Conservation (phyloP, 2,797 vertebrate species). For the Xyrichtys novacula region DNA sequence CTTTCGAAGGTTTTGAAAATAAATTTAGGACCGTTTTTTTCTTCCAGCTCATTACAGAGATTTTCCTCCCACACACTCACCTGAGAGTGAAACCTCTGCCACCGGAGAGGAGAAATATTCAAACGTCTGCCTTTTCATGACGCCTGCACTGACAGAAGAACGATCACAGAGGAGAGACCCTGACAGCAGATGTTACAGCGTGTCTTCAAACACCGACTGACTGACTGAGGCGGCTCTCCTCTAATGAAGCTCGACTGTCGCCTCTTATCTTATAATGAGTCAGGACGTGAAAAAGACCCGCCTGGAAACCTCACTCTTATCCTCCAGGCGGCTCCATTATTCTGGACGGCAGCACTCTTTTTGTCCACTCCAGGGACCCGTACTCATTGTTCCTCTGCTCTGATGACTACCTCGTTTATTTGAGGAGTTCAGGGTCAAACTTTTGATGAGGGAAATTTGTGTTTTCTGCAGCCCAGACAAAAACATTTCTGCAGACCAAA, state of each 20-base stretch:
- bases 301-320: slow-evolving; percentile 4
- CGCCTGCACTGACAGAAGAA: not conserved
- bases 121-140: slow-evolving; percentile 3
- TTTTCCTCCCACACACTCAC: slow-evolving; percentile 30
- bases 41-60: slow-evolving; percentile 33
- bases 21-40: no score
- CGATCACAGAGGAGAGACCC: slow-evolving; percentile 11
- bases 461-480: slow-evolving; percentile 3
- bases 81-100: slow-evolving; percentile 18
- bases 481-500: not conserved
- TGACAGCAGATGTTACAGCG: slow-evolving; percentile 22
- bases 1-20: not conserved
- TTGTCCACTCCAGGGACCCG: slow-evolving; percentile 14
- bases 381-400: not conserved
- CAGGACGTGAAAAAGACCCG: not conserved
- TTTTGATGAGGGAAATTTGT: slow-evolving; percentile 20
- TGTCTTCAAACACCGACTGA: slow-evolving; percentile 19
- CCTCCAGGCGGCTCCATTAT: slow-evolving; percentile 4
- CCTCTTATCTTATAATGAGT: slow-evolving; percentile 13
- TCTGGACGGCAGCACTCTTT: slow-evolving; percentile 3
- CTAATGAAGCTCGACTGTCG: slow-evolving; percentile 27
- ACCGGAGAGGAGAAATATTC: slow-evolving; percentile 33
- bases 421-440: slow-evolving; percentile 8
- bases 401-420: slow-evolving; percentile 9
- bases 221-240: slow-evolving; percentile 18